Conservation (phyloP, 2,888 invertebrate species). For the Tetragnatha montana region DNA sequence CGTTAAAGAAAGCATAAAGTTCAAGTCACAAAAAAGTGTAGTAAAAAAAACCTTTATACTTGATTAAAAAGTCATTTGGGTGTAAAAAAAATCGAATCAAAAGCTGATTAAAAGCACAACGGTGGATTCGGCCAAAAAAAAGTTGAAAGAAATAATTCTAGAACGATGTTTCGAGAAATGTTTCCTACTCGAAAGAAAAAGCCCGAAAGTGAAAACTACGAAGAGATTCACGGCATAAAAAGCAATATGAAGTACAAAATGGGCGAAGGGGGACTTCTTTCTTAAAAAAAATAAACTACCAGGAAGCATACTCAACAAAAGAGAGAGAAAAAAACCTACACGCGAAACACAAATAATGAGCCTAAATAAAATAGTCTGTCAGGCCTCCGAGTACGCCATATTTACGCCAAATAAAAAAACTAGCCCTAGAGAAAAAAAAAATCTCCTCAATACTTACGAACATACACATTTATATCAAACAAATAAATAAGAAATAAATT, state of each 20-base stretch:
- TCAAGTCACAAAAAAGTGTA: not conserved
- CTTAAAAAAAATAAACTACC: not conserved
- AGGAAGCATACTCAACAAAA: not conserved
- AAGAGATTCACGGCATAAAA: constrained; percentile 3
- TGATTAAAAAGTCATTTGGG: not conserved
- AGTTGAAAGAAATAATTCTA: not conserved
- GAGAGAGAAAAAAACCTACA: constrained; percentile 7
- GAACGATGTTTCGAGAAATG: not conserved
- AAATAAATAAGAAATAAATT: constrained; percentile 44
- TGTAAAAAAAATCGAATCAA: not conserved
- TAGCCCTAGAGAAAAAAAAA: not conserved
- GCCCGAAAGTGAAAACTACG: constrained; percentile 31
- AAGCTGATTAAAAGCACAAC: not conserved
- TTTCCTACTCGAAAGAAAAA: not conserved
- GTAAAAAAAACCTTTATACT: not conserved
- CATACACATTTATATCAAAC: constrained; percentile 50
- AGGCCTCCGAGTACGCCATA: not conserved
- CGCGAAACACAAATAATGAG: constrained; percentile 56
- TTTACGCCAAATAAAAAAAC: constrained; percentile 18
- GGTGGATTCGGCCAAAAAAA: not conserved
- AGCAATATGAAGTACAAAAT: constrained; percentile 1
- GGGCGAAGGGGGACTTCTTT: not conserved
- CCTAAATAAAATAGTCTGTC: constrained; percentile 19
- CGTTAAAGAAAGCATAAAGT: not conserved
- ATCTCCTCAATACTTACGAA: not conserved